phyloP scores from a whole-genome alignment of 2,113 vertebrate genomes.

The Saguinus imperator region DNA sequence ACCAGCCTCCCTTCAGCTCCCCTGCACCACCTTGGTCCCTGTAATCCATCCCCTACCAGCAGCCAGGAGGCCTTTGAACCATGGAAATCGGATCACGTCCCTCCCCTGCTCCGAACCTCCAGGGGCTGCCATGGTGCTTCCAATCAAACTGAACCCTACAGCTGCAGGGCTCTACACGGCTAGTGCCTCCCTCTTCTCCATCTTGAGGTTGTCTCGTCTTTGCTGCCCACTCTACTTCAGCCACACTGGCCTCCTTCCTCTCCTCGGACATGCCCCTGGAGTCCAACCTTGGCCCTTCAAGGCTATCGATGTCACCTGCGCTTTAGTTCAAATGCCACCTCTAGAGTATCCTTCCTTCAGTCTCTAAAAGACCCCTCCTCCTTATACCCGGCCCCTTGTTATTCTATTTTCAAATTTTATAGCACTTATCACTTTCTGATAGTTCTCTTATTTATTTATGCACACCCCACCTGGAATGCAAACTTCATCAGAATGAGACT shows the following conservation, averaged over 20 bases:
- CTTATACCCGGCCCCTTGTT: no score
- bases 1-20: neutral
- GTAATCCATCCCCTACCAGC: neutral
- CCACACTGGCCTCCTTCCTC: neutral
- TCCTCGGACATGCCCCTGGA: neutral
- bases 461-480: neutral
- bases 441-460: neutral
- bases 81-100: neutral
- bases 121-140: neutral
- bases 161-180: fast-evolving
- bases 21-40: neutral
- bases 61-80: neutral
- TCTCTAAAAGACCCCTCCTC: neutral
- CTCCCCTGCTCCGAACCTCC: neutral
- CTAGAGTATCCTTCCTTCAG: neutral
- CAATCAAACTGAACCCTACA: neutral
- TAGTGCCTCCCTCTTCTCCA: fast-evolving
- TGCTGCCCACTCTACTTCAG: neutral
- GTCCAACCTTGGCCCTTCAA: neutral
- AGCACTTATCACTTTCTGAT: neutral
- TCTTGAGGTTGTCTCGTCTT: neutral
- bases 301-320: neutral
- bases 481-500: neutral
- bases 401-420: neutral
- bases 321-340: neutral